phyloP scores from a whole-genome alignment of 2,113 vertebrate species.

The Varanus komodoensis region DNA sequence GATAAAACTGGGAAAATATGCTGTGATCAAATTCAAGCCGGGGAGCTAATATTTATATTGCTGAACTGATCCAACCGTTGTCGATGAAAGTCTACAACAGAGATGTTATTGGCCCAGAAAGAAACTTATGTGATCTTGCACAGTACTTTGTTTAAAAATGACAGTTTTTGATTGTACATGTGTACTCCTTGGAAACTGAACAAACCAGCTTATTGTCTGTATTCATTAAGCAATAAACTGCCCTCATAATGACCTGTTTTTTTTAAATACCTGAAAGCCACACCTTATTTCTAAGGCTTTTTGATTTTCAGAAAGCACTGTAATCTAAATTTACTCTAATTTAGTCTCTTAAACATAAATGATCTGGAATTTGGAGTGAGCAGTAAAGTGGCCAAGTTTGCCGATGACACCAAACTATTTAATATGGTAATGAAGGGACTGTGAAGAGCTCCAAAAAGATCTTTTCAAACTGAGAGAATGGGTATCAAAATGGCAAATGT shows the following conservation, averaged over 20 bases:
- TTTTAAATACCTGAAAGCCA: not conserved
- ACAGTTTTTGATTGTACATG: not conserved
- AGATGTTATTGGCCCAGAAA: not conserved
- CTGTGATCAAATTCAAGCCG: not conserved
- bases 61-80: not conserved
- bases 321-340: not conserved
- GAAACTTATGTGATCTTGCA: not conserved
- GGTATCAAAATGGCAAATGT: too few species aligned
- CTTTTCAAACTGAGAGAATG: too few species aligned
- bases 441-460: too few species aligned
- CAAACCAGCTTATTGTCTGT: conserved; percentile 3
- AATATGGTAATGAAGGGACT: too few species aligned
- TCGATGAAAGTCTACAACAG: not conserved
- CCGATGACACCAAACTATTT: too few species aligned
- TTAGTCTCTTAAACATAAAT: not conserved
- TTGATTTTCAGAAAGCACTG: not conserved
- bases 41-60: not conserved
- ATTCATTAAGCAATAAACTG: not conserved
- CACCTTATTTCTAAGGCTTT: not conserved
- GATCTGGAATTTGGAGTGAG: too few species aligned
- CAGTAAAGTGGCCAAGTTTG: too few species aligned
- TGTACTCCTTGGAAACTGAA: not conserved
- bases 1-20: not conserved
- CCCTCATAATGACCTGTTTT: not conserved
- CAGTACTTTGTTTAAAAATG: not conserved